Evolutionary conservation across 2,113 vertebrate species (phyloP), one percentile per base, ranked within the genome.

Genomic region (Pachypanchax playfairii): DNA sequence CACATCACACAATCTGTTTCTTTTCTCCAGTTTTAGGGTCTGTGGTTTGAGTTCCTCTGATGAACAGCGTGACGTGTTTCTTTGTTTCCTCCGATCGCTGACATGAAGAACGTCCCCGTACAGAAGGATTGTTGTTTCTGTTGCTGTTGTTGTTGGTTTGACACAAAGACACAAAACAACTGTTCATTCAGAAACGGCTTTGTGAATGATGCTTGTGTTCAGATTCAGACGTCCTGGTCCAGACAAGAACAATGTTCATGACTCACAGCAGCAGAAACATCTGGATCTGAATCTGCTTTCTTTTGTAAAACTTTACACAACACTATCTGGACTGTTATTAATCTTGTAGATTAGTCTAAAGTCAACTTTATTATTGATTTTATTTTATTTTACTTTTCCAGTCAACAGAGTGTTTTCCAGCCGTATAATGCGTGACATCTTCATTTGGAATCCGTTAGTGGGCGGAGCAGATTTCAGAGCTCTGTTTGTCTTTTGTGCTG

Each of bases 361-460:
- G n/a, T n/a, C n/a, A n/a, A n/a, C n/a, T n/a, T n/a, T n/a, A n/a
- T 7, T 25, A 64, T 65, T 60, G 13, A 20, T 22, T 12, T n/a
- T 13, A 18, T 18, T 53, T 36, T 2, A 1, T 6, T 21, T 6
- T 6, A 3, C 0, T 48, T 20, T 77, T 77, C 43, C 61, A 61
- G 50, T 66, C 55, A 43, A n/a, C 36, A 20, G 61, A 25, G 26
- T 61, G 25, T 79, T 73, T 70, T 54, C 46, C 64, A 41, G 67
- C 61, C 53, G 29, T 70, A 65, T 33, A 61, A 65, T 15, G 26
- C 56, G 73, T 81, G 67, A 85, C 75, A 69, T 82, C 73, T 83
- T 72, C 44, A 54, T 65, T 65, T 82, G 82, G 77, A 88, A 86
- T 81, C 79, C 74, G 50, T 76, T 72, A 65, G 84, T 86, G 75